Evolutionary conservation across 1,140 invertebrate genomes (phyloP).

Genomic region (Neelides sp.): DNA sequence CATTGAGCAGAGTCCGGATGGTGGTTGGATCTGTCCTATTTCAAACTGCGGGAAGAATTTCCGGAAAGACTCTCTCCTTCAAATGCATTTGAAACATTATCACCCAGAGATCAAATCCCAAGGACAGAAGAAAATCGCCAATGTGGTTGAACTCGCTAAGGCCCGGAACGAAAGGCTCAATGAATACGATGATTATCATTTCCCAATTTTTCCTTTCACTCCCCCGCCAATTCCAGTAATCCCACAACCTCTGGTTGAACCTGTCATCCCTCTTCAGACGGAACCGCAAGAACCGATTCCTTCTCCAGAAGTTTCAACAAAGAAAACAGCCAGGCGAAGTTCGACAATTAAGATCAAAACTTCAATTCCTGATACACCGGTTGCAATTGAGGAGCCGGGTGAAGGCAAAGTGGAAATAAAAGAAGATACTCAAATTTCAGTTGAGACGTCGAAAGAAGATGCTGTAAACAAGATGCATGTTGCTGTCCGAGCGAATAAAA

Average conservation of each 20-base stretch:
- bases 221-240: no score
- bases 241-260: no score
- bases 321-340: slow-evolving; percentile 1
- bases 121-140: slow-evolving; percentile 52
- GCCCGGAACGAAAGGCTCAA: slow-evolving; percentile 55
- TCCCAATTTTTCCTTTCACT: no score
- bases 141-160: slow-evolving; percentile 69
- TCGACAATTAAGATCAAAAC: neutral
- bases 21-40: slow-evolving; percentile 52
- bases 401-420: no score
- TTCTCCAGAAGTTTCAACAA: slow-evolving; percentile 5
- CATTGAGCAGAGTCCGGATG: slow-evolving; percentile 15
- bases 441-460: neutral
- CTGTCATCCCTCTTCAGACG: no score
- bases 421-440: no score
- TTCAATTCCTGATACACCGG: neutral
- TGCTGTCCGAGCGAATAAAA: neutral
- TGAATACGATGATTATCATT: no score
- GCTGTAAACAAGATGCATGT: neutral
- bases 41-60: slow-evolving; percentile 75
- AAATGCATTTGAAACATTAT: slow-evolving; percentile 83
- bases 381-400: no score
- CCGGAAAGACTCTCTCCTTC: slow-evolving; percentile 69
- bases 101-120: slow-evolving; percentile 64
- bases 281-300: neutral